phyloP scores from a whole-genome alignment of 2,888 invertebrate genomes.

The Terebella lapidaria region DNA sequence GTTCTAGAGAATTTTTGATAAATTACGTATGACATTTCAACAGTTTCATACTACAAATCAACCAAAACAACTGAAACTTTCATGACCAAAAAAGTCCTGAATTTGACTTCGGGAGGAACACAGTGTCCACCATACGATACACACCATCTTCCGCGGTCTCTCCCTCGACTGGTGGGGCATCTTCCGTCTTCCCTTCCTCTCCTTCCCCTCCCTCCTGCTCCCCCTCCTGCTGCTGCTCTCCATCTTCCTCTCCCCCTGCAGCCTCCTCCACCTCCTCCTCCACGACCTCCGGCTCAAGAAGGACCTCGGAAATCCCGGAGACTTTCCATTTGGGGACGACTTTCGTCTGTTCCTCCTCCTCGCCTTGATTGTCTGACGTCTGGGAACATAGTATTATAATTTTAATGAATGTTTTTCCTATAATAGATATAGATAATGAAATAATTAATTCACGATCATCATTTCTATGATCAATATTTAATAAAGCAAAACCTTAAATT shows the following conservation, averaged over 20 bases:
- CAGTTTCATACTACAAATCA: too few species aligned
- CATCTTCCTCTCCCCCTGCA: background rate
- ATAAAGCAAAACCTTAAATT: background rate
- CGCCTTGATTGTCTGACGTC: conserved; percentile 31
- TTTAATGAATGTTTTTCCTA: too few species aligned
- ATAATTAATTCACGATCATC: too few species aligned
- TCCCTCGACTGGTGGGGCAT: background rate
- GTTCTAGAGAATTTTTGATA: too few species aligned
- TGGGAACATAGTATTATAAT: conserved; percentile 5
- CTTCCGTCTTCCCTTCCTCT: background rate
- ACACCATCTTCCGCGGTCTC: conserved; percentile 1
- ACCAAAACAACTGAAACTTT: too few species aligned
- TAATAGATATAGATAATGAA: too few species aligned
- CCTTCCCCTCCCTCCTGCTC: background rate
- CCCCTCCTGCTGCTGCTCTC: conserved; percentile 1
- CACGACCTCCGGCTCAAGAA: conserved; percentile 31
- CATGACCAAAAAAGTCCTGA: too few species aligned
- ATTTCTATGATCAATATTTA: too few species aligned
- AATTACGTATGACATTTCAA: too few species aligned
- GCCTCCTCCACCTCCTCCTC: conserved; percentile 12
- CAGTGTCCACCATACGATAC: background rate
- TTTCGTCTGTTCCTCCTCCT: conserved; percentile 37
- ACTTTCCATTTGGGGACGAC: conserved; percentile 50
- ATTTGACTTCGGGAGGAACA: too few species aligned
- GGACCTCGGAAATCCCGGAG: conserved; percentile 40